A percentile compares a stretch with the other conserved stretches of the same genome.
phyloP scores from a whole-genome alignment of 2,888 invertebrate species.

The Danaus chrysippus region DNA sequence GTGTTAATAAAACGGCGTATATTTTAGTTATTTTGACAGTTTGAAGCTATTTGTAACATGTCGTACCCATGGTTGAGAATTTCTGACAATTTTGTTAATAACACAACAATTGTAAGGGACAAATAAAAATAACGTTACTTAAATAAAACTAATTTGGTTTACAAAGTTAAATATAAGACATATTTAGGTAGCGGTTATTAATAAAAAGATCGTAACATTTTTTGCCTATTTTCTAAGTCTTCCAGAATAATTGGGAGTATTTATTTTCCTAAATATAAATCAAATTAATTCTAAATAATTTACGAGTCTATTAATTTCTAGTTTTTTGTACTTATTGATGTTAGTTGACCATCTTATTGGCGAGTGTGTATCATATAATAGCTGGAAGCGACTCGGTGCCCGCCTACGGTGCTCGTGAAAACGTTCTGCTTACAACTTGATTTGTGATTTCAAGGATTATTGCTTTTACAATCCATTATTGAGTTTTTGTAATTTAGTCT shows the following conservation, averaged over 20 bases:
- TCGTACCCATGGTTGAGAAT: conserved; percentile 43
- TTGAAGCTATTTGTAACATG: conserved; percentile 64
- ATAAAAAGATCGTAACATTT: no score
- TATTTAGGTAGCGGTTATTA: no score
- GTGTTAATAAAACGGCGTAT: conserved; percentile 75
- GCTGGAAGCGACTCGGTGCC: conserved; percentile 66
- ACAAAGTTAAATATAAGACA: no score
- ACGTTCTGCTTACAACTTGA: conserved; percentile 70
- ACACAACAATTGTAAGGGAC: no score
- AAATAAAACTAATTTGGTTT: no score
- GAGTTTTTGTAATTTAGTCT: conserved; percentile 61
- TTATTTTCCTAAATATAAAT: no score
- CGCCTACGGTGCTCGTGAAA: conserved; percentile 74
- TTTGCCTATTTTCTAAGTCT: no score
- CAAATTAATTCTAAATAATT: neutral
- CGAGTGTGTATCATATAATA: conserved; percentile 47
- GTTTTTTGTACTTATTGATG: neutral
- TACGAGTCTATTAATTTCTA: neutral
- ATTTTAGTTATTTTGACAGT: conserved; percentile 78
- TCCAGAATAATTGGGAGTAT: no score
- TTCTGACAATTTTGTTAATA: no score
- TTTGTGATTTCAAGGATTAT: conserved; percentile 75
- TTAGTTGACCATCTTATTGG: conserved; percentile 22
- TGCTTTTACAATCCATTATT: conserved; percentile 60
- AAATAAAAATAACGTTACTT: no score